phyloP scores from a whole-genome alignment of 2,888 invertebrate genomes.

The Brenthis hecate region DNA sequence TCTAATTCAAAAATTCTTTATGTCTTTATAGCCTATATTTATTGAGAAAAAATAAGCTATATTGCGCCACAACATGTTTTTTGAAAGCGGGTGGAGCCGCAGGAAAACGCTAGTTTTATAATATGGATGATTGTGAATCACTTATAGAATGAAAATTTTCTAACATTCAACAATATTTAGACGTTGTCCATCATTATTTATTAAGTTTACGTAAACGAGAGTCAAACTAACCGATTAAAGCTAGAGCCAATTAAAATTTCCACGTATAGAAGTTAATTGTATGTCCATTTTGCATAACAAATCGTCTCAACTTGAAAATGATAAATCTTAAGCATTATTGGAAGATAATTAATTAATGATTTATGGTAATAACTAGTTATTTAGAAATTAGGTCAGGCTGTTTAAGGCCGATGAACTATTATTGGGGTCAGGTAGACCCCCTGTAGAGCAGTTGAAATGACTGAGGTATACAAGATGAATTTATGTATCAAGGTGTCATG shows the following conservation, averaged over 20 bases:
- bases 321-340: conserved; percentile 44
- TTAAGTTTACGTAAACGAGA: conserved; percentile 19
- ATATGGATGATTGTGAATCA: not conserved
- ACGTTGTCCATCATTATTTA: conserved; percentile 21
- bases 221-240: conserved; percentile 23
- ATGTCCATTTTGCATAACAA: conserved; percentile 43
- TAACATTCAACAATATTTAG: conserved; percentile 17
- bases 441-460: conserved; percentile 32
- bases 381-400: conserved; percentile 45
- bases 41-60: too few species aligned
- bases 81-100: too few species aligned
- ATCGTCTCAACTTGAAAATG: conserved; percentile 39
- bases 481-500: conserved; percentile 32
- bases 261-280: conserved; percentile 40
- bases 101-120: too few species aligned
- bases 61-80: too few species aligned
- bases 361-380: conserved; percentile 41
- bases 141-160: conserved; percentile 1
- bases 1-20: too few species aligned
- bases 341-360: conserved; percentile 45
- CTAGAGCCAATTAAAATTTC: conserved; percentile 31
- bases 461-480: conserved; percentile 33
- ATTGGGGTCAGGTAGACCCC: conserved; percentile 41
- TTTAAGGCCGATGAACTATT: conserved; percentile 42
- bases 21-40: too few species aligned